Evolutionary conservation across 2,797 vertebrate species (phyloP), one percentile per base, ranked within the genome.

Genomic region (Argentina silus): DNA sequence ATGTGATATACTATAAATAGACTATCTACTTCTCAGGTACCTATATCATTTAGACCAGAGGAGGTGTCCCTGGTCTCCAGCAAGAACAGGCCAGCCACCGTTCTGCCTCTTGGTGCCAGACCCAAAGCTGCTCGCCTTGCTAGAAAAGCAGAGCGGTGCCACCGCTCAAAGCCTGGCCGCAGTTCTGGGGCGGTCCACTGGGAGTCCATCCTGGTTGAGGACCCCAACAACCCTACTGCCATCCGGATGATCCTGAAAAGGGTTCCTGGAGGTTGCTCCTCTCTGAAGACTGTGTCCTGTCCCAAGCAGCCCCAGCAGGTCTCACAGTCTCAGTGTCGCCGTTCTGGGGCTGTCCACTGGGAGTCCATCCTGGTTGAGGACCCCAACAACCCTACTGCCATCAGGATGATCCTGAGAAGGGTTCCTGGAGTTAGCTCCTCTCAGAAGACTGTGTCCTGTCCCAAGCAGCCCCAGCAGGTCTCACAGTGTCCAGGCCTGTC

Each of bases 341-440:
- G n/a, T n/a, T n/a, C n/a, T n/a, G n/a, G n/a, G n/a, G n/a, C n/a
- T n/a, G n/a, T n/a, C n/a, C n/a, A n/a, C n/a, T n/a, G 27, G 27
- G 27, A 65, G 63, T 65, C n/a, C 44, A 14, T 65, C 44, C 63
- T 65, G 63, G 7, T 15, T 65, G 44, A 19, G 42, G n/a, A 45
- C 43, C 44, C 17, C 62, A 17, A 47, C 17, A 65, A 21, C 62
- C 44, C 17, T 19, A 45, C 17, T 21, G 17, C 43, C 19, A 47
- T 21, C 62, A 19, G 53, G 53, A 65, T 21, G 62, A 10, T 65
- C 62, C n/a, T 45, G 62, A 64, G 42, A 12, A 47, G n/a, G 43
- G 43, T 65, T 7, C 17, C 0, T 6, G 17, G 17, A 45, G 7
- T 42, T 19, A 42, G 19, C 44, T 64, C 43, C 42, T 44, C 7